phyloP scores from a whole-genome alignment of 1,140 invertebrate species.

The Heliconius himera region DNA sequence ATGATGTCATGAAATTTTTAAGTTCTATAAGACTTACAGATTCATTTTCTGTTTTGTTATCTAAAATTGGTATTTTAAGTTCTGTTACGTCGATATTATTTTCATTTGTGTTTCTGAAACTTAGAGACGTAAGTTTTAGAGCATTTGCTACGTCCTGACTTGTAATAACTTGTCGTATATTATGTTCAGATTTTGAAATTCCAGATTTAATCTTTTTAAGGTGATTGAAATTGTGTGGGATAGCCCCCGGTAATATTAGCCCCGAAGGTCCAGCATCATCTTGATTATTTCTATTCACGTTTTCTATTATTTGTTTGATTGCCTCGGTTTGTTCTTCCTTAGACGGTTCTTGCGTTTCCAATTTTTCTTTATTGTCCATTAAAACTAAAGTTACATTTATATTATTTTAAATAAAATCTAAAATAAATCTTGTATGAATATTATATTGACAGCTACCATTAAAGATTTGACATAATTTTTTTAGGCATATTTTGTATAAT shows the following conservation, averaged over 20 bases:
- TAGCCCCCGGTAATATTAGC: conserved; percentile 57
- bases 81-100: conserved; percentile 54
- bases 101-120: conserved; percentile 43
- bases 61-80: conserved; percentile 60
- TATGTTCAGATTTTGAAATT: conserved; percentile 73
- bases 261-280: conserved; percentile 69
- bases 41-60: conserved; percentile 49
- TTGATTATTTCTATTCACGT: conserved; percentile 31
- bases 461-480: conserved; percentile 34
- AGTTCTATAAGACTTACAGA: conserved; percentile 61
- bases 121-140: conserved; percentile 61
- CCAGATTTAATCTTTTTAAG: conserved; percentile 48
- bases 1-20: conserved; percentile 68
- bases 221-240: conserved; percentile 39
- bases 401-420: conserved; percentile 53
- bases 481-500: conserved; percentile 9
- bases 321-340: conserved; percentile 43
- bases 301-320: conserved; percentile 42
- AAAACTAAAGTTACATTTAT: conserved; percentile 51
- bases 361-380: conserved; percentile 59
- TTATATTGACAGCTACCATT: conserved; percentile 50
- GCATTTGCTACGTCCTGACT: conserved; percentile 64
- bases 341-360: conserved; percentile 38
- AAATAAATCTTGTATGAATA: conserved; percentile 60
- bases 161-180: conserved; percentile 63